Evolutionary conservation across 2,888 invertebrate species (phyloP), one percentile per base, ranked within the genome.

Genomic region (Coecobrya sp.): DNA sequence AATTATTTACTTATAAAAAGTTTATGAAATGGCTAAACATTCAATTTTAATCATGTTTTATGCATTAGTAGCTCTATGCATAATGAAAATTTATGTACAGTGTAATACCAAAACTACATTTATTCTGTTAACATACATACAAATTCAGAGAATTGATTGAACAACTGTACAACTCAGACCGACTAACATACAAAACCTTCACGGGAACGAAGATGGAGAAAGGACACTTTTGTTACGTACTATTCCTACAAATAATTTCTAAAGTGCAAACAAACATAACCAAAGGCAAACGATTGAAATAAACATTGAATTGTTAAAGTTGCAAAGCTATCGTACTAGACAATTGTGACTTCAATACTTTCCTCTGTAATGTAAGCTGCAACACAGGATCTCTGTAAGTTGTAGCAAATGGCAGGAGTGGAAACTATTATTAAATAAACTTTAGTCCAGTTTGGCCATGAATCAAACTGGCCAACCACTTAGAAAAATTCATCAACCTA

Each of bases 381-480:
- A n/a, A n/a, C n/a, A n/a, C n/a, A n/a, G n/a, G n/a, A n/a, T n/a
- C n/a, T n/a, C n/a, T n/a, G n/a, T n/a, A n/a, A n/a, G n/a, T 10
- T 59, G 59, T 5, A 19, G 59, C 5, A 13, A 59, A 19, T 59
- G 59, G 8, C 3, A 59, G 7, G 49, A 13, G 5, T 49, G 49
- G 10, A 5, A 19, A 22, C 59, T 22, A 59, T 22, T 59, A 62
- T 22, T 59, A 62, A 62, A 62, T 25, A 25, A 62, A 62, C 62
- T 62, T 62, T 62, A 62, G 62, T 25, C 62, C 62, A 62, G 62
- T 62, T 62, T 62, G 5, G 16, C 3, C 25, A 4, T 11, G 62
- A 82, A 55, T 82, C 82, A 82, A 82, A 82, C 82, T 82, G 52
- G 36, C 3, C 82, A 82, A 82, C 59, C 59, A 82, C 82, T 82